These are phyloP conservation scores for Vimba vimba DNA, from an alignment of 2,113 vertebrate species.

Conservation along the genomic window DNA sequence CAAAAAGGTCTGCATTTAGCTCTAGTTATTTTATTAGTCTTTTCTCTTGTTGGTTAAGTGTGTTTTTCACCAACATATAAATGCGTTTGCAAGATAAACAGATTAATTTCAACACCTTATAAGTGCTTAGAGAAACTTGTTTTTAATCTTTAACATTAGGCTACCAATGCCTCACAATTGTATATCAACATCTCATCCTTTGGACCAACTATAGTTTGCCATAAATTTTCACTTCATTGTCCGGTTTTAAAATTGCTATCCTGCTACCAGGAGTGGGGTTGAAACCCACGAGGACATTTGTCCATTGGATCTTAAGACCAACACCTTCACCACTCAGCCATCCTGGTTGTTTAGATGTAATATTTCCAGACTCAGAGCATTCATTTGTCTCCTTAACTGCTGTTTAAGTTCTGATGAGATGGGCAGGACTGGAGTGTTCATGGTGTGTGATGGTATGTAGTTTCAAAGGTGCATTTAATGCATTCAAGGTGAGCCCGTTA, in stretches of 20 bases:
- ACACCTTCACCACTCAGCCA: not conserved
- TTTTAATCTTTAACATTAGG: not conserved
- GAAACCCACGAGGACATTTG: not conserved
- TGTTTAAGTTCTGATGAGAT: slow-evolving; percentile 60
- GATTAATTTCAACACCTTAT: not conserved
- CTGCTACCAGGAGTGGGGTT: not conserved
- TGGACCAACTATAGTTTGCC: not conserved
- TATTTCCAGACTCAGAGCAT: not conserved
- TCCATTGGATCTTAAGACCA: not conserved
- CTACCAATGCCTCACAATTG: not conserved
- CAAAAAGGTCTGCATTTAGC: slow-evolving; percentile 55
- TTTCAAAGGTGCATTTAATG: too few relatives aligned
- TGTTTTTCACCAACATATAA: not conserved
- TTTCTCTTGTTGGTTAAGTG: not conserved
- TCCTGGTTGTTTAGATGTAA: not conserved
- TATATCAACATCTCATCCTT: not conserved
- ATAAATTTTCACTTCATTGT: too few relatives aligned
- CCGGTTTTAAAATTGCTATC: too few relatives aligned
- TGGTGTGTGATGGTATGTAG: too few relatives aligned
- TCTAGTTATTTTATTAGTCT: not conserved
- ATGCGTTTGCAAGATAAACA: not conserved
- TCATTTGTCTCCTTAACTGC: not conserved
- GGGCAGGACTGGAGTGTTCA: slow-evolving; percentile 47
- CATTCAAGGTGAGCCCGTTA: not conserved
- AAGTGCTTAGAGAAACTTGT: not conserved